Base-by-base conservation (phyloP, 2,113 vertebrate species). In the Cromileptes altivelis region DNA sequence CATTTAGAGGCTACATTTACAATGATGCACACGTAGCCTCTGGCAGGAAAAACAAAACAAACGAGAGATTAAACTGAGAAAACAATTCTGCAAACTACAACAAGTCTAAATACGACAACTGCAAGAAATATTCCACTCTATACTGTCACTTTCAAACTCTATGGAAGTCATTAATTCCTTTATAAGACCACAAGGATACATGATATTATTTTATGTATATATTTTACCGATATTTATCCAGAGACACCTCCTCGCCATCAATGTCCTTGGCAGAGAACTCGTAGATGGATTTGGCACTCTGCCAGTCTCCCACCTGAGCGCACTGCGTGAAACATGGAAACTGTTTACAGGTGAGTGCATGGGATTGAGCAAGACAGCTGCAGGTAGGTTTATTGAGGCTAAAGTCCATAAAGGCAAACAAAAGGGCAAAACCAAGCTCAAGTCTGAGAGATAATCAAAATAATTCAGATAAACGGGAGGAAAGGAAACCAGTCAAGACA, bases 1-100 rank as follows among this genome's bases (percentile, higher is more conserved):
- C 98, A 99, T 77, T 99, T 97, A 0, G 98, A 98, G 64, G 98
- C 98, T 0, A 99, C 96, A 4, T 99, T 99, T 82, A 97, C 96
- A 86, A 99, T 95, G 91, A 99, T 94, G 81, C 97, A 99, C 21
- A 98, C 97, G 7, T 47, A 74, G 0, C 95, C 98, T 72, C 98
- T 99, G 93, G 6, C 4, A 45, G 27, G 19, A 17, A 27, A 42
- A 74, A 64, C 12, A 78, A 2, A 68, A 33, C 2, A 73, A 61
- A 75, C 1, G 37, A 53, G 18, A 23, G 18, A 23, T 56, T 73
- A 25, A 57, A 62, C 3, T 33, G 2, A 19, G 11, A 19, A 33
- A 83, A 56, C 0, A 4, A 45, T 6, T 45, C 6, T 47, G 13
- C n/a, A 33, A 33, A 78, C 0, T 4, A 60, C 2, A 14, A 13